Percentiles rank a stretch among this genome's conserved stretches.
Conservation (phyloP, 2,888 invertebrate genomes). For the Cephus pulcher region DNA sequence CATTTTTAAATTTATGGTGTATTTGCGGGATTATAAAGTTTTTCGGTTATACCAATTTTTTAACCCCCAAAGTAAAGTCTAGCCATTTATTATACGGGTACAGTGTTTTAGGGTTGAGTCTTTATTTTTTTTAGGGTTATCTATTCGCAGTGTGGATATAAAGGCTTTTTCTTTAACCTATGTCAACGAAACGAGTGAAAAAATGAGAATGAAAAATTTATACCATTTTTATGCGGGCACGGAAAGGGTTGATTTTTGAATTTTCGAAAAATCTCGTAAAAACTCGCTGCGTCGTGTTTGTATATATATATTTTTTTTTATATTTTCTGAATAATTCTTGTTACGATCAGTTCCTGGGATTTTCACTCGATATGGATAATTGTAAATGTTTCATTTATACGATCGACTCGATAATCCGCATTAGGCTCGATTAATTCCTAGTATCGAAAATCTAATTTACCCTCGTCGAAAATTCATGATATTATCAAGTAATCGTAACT, state of each 20-base stretch:
- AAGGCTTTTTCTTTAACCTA: too few relatives aligned
- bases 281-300: background rate
- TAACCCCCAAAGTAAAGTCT: background rate
- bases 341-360: background rate
- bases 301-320: too few relatives aligned
- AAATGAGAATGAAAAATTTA: background rate
- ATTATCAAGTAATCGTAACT: background rate
- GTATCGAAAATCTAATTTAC: background rate
- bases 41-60: background rate
- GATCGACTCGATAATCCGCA: background rate
- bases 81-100: too few relatives aligned
- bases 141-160: background rate
- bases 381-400: background rate
- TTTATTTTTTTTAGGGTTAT: background rate
- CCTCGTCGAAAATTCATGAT: background rate
- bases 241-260: too few relatives aligned
- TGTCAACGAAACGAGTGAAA: too few relatives aligned
- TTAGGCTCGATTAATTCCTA: background rate
- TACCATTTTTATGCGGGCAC: too few relatives aligned
- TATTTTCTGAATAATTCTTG: background rate
- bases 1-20: background rate
- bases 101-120: background rate
- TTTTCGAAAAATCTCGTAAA: background rate
- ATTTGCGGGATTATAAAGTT: background rate
- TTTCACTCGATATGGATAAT: background rate